These are phyloP conservation scores for Poicephalus meyeri DNA, from an alignment of 2,113 vertebrate species.

Conservation along the genomic window DNA sequence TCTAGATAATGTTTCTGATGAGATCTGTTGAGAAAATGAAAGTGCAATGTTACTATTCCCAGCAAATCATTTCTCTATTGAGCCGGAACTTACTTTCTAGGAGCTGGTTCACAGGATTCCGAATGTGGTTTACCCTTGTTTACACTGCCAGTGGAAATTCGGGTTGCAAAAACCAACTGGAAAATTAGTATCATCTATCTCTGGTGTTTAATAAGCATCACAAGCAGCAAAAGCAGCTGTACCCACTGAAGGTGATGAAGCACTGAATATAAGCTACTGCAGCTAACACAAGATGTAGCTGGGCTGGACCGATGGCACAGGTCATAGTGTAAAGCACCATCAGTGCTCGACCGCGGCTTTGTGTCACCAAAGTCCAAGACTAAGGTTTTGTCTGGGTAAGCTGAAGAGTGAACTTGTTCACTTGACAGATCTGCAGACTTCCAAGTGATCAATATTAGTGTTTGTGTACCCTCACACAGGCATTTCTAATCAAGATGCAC, in stretches of 20 bases:
- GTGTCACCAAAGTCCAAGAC: neutral
- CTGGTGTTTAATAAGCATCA: neutral
- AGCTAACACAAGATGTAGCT: neutral
- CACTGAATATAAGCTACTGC: neutral
- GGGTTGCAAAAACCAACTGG: neutral
- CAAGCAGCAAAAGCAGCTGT: neutral
- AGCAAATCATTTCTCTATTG: neutral
- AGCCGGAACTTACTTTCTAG: neutral
- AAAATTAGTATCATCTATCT: neutral
- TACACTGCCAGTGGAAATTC: neutral
- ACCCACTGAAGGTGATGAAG: neutral
- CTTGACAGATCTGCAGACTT: neutral
- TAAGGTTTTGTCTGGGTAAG: neutral
- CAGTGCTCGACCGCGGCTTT: rapidly evolving
- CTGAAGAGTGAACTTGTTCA: neutral
- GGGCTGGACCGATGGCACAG: neutral
- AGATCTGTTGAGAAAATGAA: neutral
- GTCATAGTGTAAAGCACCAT: neutral
- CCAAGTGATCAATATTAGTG: neutral
- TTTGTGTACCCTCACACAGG: neutral
- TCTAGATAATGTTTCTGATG: neutral
- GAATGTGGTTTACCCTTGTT: neutral
- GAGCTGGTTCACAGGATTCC: neutral
- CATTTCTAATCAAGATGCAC: neutral
- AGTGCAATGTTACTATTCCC: neutral